These are phyloP conservation scores for Stegana nigrithorax DNA, from an alignment of 2,888 invertebrate species.

Conservation along the genomic window DNA sequence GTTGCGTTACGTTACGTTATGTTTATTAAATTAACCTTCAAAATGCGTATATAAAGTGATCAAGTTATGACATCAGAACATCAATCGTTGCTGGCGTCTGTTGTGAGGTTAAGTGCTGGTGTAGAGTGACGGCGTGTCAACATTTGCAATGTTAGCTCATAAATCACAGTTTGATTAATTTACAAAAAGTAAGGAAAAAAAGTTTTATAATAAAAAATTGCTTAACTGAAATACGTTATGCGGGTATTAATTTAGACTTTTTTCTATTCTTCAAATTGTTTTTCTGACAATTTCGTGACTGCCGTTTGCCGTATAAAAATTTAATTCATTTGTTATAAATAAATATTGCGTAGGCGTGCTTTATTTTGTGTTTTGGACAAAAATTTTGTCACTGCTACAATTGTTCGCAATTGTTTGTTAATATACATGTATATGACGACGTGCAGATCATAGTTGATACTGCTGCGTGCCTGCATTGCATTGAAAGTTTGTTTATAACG, in stretches of 20 bases:
- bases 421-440: no score
- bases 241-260: neutral
- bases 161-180: slow-evolving; percentile 59
- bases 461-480: neutral
- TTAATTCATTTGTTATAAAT: slow-evolving; percentile 26
- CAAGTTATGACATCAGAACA: slow-evolving; percentile 52
- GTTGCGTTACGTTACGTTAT: neutral
- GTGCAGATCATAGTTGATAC: neutral
- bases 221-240: neutral
- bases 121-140: slow-evolving; percentile 35
- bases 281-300: slow-evolving; percentile 33
- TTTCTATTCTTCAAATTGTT: slow-evolving; percentile 27
- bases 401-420: no score
- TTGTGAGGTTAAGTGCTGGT: no score
- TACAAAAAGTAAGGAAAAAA: slow-evolving; percentile 44
- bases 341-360: slow-evolving; percentile 29
- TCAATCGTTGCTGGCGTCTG: slow-evolving; percentile 6
- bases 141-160: slow-evolving; percentile 44
- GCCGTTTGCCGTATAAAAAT: slow-evolving; percentile 33
- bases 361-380: slow-evolving; percentile 12
- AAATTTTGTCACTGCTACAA: slow-evolving; percentile 14
- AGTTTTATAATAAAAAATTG: slow-evolving; percentile 26
- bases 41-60: slow-evolving; percentile 22
- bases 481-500: neutral
- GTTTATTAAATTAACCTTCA: slow-evolving; percentile 59